Base-by-base conservation (phyloP, 2,797 vertebrate genomes). In the Glyptemys insculpta region DNA sequence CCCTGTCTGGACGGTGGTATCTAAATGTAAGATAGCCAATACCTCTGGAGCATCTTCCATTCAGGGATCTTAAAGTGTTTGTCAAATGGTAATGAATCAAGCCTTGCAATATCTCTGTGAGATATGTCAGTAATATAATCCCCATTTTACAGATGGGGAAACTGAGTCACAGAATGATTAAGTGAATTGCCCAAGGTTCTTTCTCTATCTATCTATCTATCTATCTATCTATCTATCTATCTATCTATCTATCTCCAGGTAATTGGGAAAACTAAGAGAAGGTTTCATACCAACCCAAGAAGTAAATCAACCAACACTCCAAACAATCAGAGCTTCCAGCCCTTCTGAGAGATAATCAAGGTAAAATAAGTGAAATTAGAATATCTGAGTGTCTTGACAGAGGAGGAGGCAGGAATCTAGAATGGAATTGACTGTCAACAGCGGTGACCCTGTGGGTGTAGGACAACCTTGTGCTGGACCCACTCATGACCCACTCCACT, bases 51-150 rank as follows among this genome's bases (percentile, higher is more conserved):
- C 4, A 44, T 34, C 56, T 84, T n/a, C 16, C 41, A 3, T 18
- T 0, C 1, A 81, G 25, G 2, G 41, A 44, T 12, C 53, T 23
- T 56, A 52, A 0, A 0, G 8, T 68, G 53, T 29, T 72, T 83
- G 62, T 54, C 41, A 87, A 85, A 72, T 23, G 6, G 3, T 78
- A 47, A 82, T 23, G 37, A 25, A 15, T 65, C 53, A 74, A 65
- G 49, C 19, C 27, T 90, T 41, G 27, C 85, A 81, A 80, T 29
- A 41, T 14, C 44, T 11, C n/a, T 7, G 8, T 6, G 53, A 85
- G 53, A 37, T 37, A 16, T 31, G 44, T 6, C 65, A 91, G 1
- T 25, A n/a, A 27, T 6, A 2, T 3, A 44, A 12, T 8, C 4
- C n/a, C 74, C 0, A 16, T 52, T 34, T 16, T 56, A 27, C 44